phyloP scores from a whole-genome alignment of 2,113 vertebrate genomes.

The Axis porcinus region DNA sequence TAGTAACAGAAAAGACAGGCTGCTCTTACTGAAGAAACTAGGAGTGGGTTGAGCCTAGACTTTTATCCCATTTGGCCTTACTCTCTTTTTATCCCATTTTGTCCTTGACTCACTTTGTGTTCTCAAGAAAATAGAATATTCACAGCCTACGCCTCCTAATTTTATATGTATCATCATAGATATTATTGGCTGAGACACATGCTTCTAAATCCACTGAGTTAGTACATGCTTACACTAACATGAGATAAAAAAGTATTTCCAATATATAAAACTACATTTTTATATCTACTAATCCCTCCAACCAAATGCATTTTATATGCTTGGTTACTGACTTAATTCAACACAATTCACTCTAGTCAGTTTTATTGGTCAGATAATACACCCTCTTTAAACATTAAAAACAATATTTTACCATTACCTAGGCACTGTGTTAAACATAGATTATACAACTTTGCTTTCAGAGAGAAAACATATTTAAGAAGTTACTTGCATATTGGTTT shows the following conservation, averaged over 20 bases:
- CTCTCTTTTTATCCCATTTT: neutral
- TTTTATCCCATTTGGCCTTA: neutral
- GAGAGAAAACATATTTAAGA: conserved; percentile 35
- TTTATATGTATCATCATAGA: neutral
- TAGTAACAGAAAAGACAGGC: neutral
- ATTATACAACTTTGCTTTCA: neutral
- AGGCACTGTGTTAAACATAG: neutral
- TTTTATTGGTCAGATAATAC: neutral
- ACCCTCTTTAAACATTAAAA: conserved; percentile 17
- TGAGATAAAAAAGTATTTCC: neutral
- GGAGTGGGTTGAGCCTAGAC: neutral
- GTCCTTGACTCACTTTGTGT: neutral
- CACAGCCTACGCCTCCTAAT: neutral
- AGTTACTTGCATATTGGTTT: neutral
- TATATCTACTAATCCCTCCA: neutral
- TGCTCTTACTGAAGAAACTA: neutral
- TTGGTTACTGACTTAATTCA: conserved; percentile 7
- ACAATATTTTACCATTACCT: neutral
- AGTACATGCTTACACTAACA: neutral
- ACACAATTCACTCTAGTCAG: neutral
- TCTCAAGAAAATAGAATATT: neutral
- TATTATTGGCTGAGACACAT: neutral
- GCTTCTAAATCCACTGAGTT: conserved; percentile 17
- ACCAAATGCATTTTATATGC: neutral
- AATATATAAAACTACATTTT: neutral